These are phyloP conservation scores for Netelia inedita DNA, from an alignment of 2,888 invertebrate species.

Conservation along the genomic window DNA sequence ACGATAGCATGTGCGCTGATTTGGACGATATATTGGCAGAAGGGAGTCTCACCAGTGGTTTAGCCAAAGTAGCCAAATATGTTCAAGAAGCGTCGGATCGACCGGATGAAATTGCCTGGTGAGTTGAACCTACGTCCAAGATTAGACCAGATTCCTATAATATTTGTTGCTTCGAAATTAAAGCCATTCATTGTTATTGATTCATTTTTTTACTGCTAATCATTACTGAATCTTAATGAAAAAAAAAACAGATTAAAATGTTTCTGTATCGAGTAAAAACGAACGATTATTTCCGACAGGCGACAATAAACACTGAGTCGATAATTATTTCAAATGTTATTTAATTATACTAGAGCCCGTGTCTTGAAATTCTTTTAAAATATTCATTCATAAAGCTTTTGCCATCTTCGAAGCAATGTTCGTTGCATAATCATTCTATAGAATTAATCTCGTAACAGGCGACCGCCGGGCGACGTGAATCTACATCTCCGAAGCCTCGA, in stretches of 20 bases:
- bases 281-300: background rate
- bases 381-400: background rate
- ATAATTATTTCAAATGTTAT: too few species aligned
- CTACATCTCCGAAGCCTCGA: conserved; percentile 78
- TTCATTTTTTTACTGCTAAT: background rate
- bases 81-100: conserved; percentile 69
- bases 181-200: background rate
- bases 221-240: background rate
- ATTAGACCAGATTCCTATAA: background rate
- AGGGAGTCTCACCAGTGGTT: conserved; percentile 72
- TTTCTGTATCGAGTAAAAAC: background rate
- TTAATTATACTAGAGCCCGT: too few species aligned
- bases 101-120: conserved; percentile 75
- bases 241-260: background rate
- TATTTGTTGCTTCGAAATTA: background rate
- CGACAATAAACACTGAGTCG: too few species aligned
- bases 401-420: background rate
- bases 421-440: background rate
- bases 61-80: conserved; percentile 73
- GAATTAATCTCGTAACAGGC: conserved; percentile 72
- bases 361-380: too few species aligned
- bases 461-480: conserved; percentile 80
- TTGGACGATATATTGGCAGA: conserved; percentile 75
- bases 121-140: conserved; percentile 31
- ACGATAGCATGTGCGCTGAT: conserved; percentile 73